Evolutionary conservation across 2,113 vertebrate species (phyloP), one percentile per base, ranked within the genome.

Genomic region (Eulacestoma nigropectus): DNA sequence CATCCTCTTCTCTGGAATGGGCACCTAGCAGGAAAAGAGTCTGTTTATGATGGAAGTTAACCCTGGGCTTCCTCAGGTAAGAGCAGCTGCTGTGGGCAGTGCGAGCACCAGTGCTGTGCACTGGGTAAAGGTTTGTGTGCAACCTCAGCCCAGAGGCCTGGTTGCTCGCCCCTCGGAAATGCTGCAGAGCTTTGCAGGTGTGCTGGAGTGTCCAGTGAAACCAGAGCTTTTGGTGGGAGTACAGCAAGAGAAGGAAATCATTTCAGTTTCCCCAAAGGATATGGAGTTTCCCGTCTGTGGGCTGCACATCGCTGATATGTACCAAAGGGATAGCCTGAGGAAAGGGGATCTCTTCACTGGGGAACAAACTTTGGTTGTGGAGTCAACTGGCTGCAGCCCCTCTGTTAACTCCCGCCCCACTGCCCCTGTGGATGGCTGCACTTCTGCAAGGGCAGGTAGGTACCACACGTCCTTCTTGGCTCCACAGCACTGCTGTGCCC

Each of bases 231-330:
- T 55, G 49, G 20, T 57, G 16, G 64, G 59, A 89, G 32, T 21
- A 27, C 0, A 5, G 46, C 2, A 14, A 55, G 42, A 62, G 32
- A 4, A 29, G 19, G 19, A 16, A 63, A 65, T 35, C 0, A 0
- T 39, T 91, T 65, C 64, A 1, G 1, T 86, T 80, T 69, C 37
- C 21, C 20, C 2, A 1, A 19, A 15, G 46, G 26, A 14, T 39
- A 49, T 1, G 0, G 7, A 33, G 30, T 44, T 89, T 79, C 63
- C 37, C 16, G 7, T 22, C 32, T 57, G 15, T 6, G 21, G 78
- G 35, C 5, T 73, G 44, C 44, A 16, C 7, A 1, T 10, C 64
- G 75, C 62, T 73, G 59, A 19, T 20, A 25, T 0, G 1, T 17
- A 37, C 29, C 41, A 26, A 59, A 69, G 10, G 0, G 3, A 30